phyloP scores from a whole-genome alignment of 2,113 vertebrate genomes.

The Paradisaea rubra region DNA sequence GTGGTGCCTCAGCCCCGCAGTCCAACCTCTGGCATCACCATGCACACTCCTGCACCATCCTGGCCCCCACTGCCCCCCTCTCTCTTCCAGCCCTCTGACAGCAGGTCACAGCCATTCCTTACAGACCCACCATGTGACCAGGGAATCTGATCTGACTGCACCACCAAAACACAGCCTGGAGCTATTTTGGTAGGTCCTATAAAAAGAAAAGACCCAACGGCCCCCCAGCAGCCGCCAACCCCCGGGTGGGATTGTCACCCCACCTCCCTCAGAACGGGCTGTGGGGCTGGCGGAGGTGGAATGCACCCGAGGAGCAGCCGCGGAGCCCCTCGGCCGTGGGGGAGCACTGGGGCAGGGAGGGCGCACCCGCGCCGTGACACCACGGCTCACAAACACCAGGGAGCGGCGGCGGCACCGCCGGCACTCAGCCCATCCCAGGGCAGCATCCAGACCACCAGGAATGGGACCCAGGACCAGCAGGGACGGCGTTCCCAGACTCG shows the following conservation, averaged over 20 bases:
- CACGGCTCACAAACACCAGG: background rate
- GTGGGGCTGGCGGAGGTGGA: accelerated
- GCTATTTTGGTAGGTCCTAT: background rate
- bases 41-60: background rate
- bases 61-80: background rate
- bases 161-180: background rate
- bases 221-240: background rate
- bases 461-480: accelerated
- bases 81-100: background rate
- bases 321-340: accelerated
- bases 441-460: background rate
- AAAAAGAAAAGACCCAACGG: background rate
- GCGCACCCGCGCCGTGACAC: background rate
- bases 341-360: accelerated
- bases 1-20: background rate
- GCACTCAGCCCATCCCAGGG: background rate
- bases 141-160: background rate
- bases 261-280: accelerated
- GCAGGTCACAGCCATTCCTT: background rate
- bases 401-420: background rate
- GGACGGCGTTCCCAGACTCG: accelerated
- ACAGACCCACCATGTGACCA: background rate
- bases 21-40: background rate
- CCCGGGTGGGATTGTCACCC: background rate
- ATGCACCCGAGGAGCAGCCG: accelerated